A percentile compares a stretch with the other conserved stretches of the same genome.
phyloP scores from a whole-genome alignment of 2,113 vertebrate species.

The Lophochroa leadbeateri region DNA sequence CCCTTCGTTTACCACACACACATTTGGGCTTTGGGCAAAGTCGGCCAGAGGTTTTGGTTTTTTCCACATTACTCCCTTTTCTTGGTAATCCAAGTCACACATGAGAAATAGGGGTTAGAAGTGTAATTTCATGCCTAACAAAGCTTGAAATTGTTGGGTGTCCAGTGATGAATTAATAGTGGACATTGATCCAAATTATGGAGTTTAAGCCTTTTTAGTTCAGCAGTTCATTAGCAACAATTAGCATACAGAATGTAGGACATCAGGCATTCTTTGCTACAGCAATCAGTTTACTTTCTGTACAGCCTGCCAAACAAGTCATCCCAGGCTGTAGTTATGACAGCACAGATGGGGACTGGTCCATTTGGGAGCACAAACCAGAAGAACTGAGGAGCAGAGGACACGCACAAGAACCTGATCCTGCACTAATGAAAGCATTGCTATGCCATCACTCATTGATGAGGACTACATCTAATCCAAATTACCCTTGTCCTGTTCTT shows the following conservation, averaged over 20 bases:
- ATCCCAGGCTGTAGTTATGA: not conserved
- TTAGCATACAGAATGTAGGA: not conserved
- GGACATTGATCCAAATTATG: not conserved
- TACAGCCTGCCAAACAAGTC: not conserved
- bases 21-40: not conserved
- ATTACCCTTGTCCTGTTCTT: not conserved
- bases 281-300: not conserved
- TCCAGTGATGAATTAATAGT: not conserved
- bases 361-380: not conserved
- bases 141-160: not conserved
- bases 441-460: fast-evolving
- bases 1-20: not conserved
- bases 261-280: not conserved
- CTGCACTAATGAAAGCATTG: not conserved
- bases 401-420: not conserved
- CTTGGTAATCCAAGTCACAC: not conserved
- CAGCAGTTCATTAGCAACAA: not conserved
- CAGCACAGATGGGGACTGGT: not conserved
- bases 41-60: not conserved
- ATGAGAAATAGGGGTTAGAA: slow-evolving; percentile 3
- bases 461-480: not conserved
- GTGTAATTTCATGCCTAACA: not conserved
- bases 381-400: not conserved
- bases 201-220: not conserved
- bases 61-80: not conserved